These are phyloP conservation scores for Zosterops hypoxanthus DNA, from an alignment of 2,113 vertebrate genomes.

Conservation along the genomic window DNA sequence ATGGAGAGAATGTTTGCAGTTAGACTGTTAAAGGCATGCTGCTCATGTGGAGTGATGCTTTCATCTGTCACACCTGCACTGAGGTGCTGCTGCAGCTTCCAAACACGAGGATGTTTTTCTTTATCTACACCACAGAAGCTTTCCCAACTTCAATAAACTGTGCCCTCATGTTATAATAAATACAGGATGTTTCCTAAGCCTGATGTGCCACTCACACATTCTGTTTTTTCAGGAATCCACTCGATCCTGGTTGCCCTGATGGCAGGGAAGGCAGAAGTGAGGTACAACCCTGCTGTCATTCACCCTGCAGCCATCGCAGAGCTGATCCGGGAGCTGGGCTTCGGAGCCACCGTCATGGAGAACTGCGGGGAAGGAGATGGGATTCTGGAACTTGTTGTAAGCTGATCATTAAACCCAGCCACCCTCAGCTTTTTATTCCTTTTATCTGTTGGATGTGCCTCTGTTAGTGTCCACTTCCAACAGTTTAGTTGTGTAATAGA, in stretches of 20 bases:
- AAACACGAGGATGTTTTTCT: rapidly evolving
- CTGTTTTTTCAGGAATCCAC: conserved; percentile 81
- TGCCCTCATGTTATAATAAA: rapidly evolving
- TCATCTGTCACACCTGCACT: not conserved
- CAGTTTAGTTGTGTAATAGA: not conserved
- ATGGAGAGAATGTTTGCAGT: not conserved
- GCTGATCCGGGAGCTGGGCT: conserved; percentile 90
- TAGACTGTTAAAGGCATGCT: not conserved
- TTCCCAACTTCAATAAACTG: rapidly evolving
- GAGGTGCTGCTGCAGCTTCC: not conserved
- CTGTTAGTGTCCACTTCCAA: not conserved
- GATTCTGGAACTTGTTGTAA: conserved; percentile 91
- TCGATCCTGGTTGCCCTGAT: conserved; percentile 94
- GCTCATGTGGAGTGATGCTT: not conserved
- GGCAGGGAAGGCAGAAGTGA: conserved; percentile 98
- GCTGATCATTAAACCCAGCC: conserved; percentile 17
- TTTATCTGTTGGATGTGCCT: not conserved
- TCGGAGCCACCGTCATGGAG: conserved; percentile 90
- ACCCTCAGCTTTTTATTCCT: not conserved
- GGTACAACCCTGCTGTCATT: conserved; percentile 84
- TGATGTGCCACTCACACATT: rapidly evolving
- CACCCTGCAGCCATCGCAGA: conserved; percentile 86
- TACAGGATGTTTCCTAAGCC: not conserved
- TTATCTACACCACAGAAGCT: rapidly evolving
- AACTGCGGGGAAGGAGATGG: conserved; percentile 88